Evolutionary conservation across 2,113 vertebrate species (phyloP).

Genomic region (Platanista minor): DNA sequence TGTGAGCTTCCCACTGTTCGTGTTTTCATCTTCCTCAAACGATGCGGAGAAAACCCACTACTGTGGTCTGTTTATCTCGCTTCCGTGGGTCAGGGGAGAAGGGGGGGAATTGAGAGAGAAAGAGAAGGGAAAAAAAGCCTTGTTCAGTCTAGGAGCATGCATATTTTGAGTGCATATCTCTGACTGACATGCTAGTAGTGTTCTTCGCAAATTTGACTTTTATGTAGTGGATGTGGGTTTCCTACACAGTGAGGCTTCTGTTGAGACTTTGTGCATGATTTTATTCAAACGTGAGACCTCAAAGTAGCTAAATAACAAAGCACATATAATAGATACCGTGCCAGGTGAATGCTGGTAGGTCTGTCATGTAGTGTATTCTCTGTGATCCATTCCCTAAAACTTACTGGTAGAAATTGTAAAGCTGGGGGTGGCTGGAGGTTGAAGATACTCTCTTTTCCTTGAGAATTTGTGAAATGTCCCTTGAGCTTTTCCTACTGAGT

Average conservation of each 20-base stretch:
- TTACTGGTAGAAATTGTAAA: neutral
- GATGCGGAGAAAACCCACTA: slow-evolving; percentile 77
- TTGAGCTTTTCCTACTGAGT: neutral
- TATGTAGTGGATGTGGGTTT: slow-evolving; percentile 64
- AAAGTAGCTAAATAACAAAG: slow-evolving; percentile 63
- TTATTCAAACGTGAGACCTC: slow-evolving; percentile 60
- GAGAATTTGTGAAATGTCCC: neutral
- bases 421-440: neutral
- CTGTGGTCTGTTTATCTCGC: slow-evolving; percentile 79
- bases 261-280: slow-evolving; percentile 51
- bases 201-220: slow-evolving; percentile 70
- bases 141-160: slow-evolving; percentile 35
- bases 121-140: neutral
- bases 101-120: neutral
- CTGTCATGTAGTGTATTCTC: slow-evolving; percentile 30
- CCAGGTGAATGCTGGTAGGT: neutral
- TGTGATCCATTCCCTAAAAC: neutral
- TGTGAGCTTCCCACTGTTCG: slow-evolving; percentile 79
- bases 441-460: neutral
- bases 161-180: slow-evolving; percentile 49
- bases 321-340: slow-evolving; percentile 8
- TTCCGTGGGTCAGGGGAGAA: slow-evolving; percentile 14
- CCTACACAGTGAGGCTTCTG: slow-evolving; percentile 47
- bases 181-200: slow-evolving; percentile 35
- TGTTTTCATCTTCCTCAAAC: slow-evolving; percentile 81